Evolutionary conservation across 1,140 invertebrate species (phyloP).

Genomic region (Trachelipus rathkii): DNA sequence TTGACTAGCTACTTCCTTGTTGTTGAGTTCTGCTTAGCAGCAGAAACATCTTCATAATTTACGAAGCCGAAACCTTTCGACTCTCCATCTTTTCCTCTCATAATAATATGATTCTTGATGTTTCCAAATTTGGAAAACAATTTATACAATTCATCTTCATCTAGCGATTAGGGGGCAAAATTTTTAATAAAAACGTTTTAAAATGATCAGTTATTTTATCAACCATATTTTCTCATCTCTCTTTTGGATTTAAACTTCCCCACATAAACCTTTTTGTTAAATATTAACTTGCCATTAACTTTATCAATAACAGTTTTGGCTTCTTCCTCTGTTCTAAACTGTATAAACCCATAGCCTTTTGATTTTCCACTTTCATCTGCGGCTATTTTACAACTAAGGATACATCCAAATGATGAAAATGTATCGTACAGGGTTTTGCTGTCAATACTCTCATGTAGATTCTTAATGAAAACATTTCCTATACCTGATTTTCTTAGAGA

Average conservation of each 20-base stretch:
- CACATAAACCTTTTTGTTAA: slow-evolving; percentile 91
- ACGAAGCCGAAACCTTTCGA: slow-evolving; percentile 94
- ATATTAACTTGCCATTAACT: slow-evolving; percentile 92
- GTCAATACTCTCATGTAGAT: no score
- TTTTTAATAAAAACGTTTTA: no score
- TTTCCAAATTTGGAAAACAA: slow-evolving; percentile 93
- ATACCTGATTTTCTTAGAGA: no score
- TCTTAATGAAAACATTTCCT: no score
- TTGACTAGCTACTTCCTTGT: no score
- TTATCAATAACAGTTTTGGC: slow-evolving; percentile 96
- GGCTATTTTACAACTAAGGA: slow-evolving; percentile 95
- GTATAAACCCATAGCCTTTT: slow-evolving; percentile 99
- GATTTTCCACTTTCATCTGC: slow-evolving; percentile 93
- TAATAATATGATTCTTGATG: slow-evolving; percentile 83
- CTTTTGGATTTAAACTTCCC: slow-evolving; percentile 95
- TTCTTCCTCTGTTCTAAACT: slow-evolving; percentile 99
- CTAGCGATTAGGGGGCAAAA: no score
- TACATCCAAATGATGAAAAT: slow-evolving; percentile 98
- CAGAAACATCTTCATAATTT: slow-evolving; percentile 93
- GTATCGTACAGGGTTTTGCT: slow-evolving; percentile 99
- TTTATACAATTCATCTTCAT: slow-evolving; percentile 87
- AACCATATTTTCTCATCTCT: slow-evolving; percentile 97
- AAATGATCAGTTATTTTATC: no score
- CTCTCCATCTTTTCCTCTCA: slow-evolving; percentile 56
- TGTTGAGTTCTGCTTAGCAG: no score